Conservation (phyloP, 2,113 vertebrate species). For the Pseudorasbora parva region DNA sequence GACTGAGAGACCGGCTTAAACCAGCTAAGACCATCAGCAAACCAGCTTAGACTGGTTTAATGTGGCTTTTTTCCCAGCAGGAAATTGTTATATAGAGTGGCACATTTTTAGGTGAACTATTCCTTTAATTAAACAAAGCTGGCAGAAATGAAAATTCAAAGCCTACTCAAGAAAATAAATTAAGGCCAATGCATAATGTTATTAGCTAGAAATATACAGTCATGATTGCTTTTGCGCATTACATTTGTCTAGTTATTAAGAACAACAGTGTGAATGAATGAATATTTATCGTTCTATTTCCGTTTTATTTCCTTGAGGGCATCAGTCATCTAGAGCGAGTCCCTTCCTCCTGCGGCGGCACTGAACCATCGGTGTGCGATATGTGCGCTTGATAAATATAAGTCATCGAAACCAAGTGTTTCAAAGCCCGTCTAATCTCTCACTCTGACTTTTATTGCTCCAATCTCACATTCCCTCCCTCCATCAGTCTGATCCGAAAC, state of each 20-base stretch:
- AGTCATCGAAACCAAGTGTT: conserved; percentile 39
- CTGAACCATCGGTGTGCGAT: neutral
- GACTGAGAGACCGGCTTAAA: neutral
- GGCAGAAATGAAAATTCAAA: conserved; percentile 7
- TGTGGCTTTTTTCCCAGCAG: neutral
- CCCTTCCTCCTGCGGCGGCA: no score
- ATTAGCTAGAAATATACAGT: conserved; percentile 19
- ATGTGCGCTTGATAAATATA: conserved; percentile 40
- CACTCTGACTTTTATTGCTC: conserved; percentile 46
- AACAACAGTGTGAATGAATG: conserved; percentile 7
- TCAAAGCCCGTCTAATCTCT: conserved; percentile 45
- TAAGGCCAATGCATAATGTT: conserved; percentile 7
- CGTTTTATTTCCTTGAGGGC: neutral
- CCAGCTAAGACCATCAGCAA: neutral
- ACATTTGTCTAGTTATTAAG: conserved; percentile 11
- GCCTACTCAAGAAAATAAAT: neutral
- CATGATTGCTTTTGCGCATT: conserved; percentile 19
- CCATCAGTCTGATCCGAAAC: conserved; percentile 55
- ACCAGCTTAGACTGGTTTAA: neutral
- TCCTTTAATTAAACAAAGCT: conserved; percentile 14
- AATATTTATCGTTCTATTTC: conserved; percentile 14
- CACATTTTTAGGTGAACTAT: neutral
- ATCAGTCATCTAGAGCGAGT: neutral
- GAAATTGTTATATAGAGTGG: neutral
- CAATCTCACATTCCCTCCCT: conserved; percentile 42